Evolutionary conservation across 2,888 invertebrate species (phyloP), one percentile per base, ranked within the genome.

Genomic region (Ariolimax columbianus): DNA sequence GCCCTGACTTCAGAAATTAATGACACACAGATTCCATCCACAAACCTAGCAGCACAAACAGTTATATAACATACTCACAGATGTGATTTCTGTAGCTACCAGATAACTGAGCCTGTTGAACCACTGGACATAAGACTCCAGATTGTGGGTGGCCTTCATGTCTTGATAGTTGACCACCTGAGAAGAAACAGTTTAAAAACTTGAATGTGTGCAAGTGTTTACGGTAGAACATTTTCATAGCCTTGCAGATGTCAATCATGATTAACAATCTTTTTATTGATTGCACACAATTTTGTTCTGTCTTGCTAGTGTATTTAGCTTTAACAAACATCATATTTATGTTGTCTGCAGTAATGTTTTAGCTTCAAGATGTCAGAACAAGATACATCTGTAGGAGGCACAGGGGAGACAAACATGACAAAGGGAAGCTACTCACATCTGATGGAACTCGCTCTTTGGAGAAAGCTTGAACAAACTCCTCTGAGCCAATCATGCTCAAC

Each of bases 121-220:
- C 99, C 99, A 99, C 93, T 98, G 97, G 23, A 98, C 97, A 94
- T 99, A 99, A 19, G 98, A 97, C 94, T 98, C 98, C 91, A 99
- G 95, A 95, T 98, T 98, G 88, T 97, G 96, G 1, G 98, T 98
- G 93, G 47, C 33, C 33, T 78, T 84, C 70, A 84, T 72, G 33
- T 84, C 79, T 59, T 84, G 72, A 38, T 47, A 77, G 66, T 84
- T 84, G 70, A 77, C 36, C 30, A 75, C 75, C 75, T 75, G 33
- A 0, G 19, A 51, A 40, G 2, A 40, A 26, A 23, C 36, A 68
- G 9, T 47, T 47, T 14, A 47, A 47, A 47, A 47, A 6, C 47
- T 47, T 14, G 14, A 9, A 9, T 47, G 6, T 14, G 14, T 47
- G 47, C 9, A 6, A 47, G 9, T 47, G 47, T 47, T 47, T 47